A percentile compares a stretch with the other conserved stretches of the same genome.
Evolutionary conservation across 2,797 vertebrate species (phyloP).

Genomic region (Siniperca obscura): DNA sequence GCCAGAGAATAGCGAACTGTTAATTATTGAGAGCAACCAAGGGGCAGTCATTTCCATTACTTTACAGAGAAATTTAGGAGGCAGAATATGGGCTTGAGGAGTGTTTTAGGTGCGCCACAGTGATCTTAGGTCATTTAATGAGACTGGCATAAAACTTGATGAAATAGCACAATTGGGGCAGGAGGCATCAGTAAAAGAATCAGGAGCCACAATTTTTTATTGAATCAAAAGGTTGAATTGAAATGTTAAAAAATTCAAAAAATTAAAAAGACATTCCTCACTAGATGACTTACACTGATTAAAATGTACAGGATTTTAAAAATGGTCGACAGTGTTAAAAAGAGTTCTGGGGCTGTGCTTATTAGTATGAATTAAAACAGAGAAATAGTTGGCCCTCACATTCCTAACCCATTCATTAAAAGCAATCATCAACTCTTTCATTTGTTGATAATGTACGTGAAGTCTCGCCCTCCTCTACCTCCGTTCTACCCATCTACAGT

Average conservation of each 20-base stretch:
- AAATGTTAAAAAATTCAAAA: neutral
- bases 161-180: neutral
- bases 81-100: neutral
- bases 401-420: too few species aligned
- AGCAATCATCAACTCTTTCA: too few species aligned
- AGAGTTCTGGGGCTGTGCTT: neutral
- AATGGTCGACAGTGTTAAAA: neutral
- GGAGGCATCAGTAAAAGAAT: neutral
- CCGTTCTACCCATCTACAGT: too few species aligned
- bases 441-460: too few species aligned
- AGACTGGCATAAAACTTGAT: neutral
- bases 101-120: neutral
- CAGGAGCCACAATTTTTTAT: neutral
- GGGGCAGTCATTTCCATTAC: neutral
- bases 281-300: neutral
- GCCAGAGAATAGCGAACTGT: slow-evolving; percentile 6
- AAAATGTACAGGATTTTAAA: neutral
- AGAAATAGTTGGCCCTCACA: neutral
- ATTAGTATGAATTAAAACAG: neutral
- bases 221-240: too few species aligned
- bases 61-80: neutral
- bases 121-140: neutral
- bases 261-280: neutral
- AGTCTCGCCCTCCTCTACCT: too few species aligned
- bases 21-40: slow-evolving; percentile 8